Percentiles rank a stretch among this genome's conserved stretches.
phyloP scores from a whole-genome alignment of 1,140 invertebrate genomes.

The Nasonia longicornis region DNA sequence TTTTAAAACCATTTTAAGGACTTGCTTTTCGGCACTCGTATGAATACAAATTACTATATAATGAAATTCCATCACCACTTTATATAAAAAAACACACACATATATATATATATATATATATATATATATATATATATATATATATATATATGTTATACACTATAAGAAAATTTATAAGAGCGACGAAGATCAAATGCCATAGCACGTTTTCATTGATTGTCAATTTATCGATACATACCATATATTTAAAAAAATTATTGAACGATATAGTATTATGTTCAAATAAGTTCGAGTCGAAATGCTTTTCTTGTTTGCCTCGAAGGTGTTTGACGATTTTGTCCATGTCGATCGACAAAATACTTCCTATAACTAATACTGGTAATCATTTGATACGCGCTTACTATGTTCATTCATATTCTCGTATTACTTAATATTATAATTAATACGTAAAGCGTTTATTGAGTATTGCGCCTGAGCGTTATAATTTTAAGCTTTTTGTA shows the following conservation, averaged over 20 bases:
- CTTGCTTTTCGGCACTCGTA: background rate
- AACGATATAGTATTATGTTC: slow-evolving; percentile 45
- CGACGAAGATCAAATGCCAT: slow-evolving; percentile 54
- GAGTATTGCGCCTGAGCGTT: slow-evolving; percentile 39
- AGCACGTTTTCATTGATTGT: slow-evolving; percentile 48
- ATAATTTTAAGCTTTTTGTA: slow-evolving; percentile 61
- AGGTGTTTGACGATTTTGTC: slow-evolving; percentile 45
- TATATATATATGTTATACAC: background rate
- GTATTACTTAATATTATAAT: slow-evolving; percentile 44
- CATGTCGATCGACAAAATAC: slow-evolving; percentile 41
- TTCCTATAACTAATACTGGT: slow-evolving; percentile 40
- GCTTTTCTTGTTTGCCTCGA: slow-evolving; percentile 25
- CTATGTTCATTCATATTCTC: slow-evolving; percentile 39
- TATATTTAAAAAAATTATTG: slow-evolving; percentile 32
- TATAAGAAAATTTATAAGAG: slow-evolving; percentile 9
- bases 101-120: background rate
- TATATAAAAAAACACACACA: background rate
- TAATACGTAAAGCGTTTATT: slow-evolving; percentile 41
- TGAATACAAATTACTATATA: no score
- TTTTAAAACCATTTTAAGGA: background rate
- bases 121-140: no score
- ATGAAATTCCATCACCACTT: background rate
- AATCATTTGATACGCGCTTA: slow-evolving; percentile 43
- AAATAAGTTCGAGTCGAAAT: slow-evolving; percentile 45
- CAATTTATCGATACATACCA: slow-evolving; percentile 37